Evolutionary conservation across 2,797 vertebrate species (phyloP).

Genomic region (Luscinia megarhynchos): DNA sequence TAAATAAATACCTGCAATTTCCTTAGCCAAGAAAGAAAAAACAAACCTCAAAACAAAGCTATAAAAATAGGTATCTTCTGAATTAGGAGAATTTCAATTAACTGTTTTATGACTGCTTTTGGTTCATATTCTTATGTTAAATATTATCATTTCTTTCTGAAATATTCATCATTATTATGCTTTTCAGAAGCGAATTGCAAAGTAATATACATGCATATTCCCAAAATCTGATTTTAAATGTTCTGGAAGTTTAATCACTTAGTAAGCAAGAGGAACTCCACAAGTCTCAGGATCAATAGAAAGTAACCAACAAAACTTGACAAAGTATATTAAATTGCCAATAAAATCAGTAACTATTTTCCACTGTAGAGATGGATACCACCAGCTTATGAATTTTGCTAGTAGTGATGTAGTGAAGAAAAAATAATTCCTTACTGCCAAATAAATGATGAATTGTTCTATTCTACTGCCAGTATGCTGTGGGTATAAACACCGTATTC

Average conservation of each 20-base stretch:
- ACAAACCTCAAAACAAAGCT: neutral
- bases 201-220: neutral
- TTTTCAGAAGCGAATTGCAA: neutral
- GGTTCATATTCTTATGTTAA: neutral
- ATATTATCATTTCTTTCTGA: neutral
- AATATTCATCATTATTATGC: neutral
- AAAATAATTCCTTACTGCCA: neutral
- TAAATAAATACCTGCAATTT: conserved; percentile 5
- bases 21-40: neutral
- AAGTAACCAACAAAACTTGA: neutral
- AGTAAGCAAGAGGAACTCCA: neutral
- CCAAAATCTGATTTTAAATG: neutral
- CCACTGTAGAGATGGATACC: neutral
- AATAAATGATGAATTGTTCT: neutral
- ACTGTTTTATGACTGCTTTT: neutral
- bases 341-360: neutral
- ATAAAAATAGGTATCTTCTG: neutral
- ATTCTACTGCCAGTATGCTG: neutral
- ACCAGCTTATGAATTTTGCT: neutral
- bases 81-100: neutral
- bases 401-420: neutral
- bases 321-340: neutral
- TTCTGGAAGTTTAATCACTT: neutral
- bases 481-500: neutral
- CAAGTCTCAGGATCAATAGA: neutral